A percentile compares a stretch with the other conserved stretches of the same genome.
phyloP scores from a whole-genome alignment of 2,113 vertebrate species.

The Arenaria interpres region DNA sequence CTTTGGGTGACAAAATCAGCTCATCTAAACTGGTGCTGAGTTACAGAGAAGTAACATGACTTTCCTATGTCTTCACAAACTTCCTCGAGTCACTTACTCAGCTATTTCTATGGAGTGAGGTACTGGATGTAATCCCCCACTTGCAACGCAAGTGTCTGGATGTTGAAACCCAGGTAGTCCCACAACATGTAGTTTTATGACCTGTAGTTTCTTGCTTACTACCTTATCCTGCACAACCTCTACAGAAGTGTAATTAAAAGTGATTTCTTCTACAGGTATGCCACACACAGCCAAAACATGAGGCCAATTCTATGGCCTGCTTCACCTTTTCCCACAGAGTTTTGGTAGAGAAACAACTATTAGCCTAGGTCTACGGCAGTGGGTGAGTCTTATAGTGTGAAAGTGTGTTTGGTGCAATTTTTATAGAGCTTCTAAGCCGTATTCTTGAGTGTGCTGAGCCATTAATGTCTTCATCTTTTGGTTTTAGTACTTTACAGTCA shows the following conservation, averaged over 20 bases:
- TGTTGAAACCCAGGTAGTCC: not conserved
- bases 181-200: not conserved
- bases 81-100: not conserved
- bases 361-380: not conserved
- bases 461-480: not conserved
- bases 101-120: not conserved
- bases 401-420: not conserved
- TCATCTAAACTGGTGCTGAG: not conserved
- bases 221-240: not conserved
- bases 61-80: not conserved
- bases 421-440: not conserved
- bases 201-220: not conserved
- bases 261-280: not conserved
- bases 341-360: not conserved
- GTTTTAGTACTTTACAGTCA: not conserved
- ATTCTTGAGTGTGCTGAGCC: not conserved
- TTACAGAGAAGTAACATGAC: not conserved
- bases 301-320: not conserved
- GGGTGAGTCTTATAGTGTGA: not conserved
- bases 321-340: not conserved
- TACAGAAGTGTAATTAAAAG: not conserved
- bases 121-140: not conserved
- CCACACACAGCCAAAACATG: not conserved
- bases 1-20: not conserved
- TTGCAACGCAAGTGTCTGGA: not conserved